Percentiles rank a stretch among this genome's conserved stretches.
Conservation (phyloP, 2,797 vertebrate genomes). For the Oryzias dopingdopingensis region DNA sequence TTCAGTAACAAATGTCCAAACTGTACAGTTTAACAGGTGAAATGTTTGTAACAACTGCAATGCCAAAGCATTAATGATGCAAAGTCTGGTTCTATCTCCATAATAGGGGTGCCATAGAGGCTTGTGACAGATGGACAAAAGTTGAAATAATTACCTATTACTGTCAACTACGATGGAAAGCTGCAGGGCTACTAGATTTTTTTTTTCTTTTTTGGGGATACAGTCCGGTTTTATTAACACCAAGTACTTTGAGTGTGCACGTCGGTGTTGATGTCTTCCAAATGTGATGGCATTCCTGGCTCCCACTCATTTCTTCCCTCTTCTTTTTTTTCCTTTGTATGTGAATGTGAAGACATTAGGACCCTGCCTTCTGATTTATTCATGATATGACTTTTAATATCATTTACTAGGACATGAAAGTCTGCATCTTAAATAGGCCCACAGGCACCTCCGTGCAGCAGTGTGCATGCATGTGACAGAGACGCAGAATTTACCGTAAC, state of each 20-base stretch:
- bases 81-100: background rate
- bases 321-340: constrained; percentile 30
- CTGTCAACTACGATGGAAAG: too few species aligned
- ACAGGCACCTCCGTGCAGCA: constrained; percentile 52
- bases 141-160: background rate
- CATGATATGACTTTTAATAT: constrained; percentile 79
- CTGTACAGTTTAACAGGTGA: too few species aligned
- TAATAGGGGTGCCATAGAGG: background rate
- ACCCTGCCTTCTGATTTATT: constrained; percentile 72
- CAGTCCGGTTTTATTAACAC: background rate
- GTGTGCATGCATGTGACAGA: constrained; percentile 26
- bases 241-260: background rate
- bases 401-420: constrained; percentile 71
- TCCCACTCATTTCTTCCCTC: constrained; percentile 13
- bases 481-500: constrained; percentile 27
- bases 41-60: too few species aligned
- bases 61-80: background rate
- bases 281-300: constrained; percentile 8
- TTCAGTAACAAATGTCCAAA: too few species aligned
- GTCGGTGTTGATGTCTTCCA: background rate
- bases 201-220: too few species aligned
- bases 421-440: constrained; percentile 73
- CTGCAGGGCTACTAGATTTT: too few species aligned
- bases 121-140: background rate
- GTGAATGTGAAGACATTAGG: constrained; percentile 53